Base-by-base conservation (phyloP, 2,888 invertebrate genomes). In the Drosophila peninsularis region DNA sequence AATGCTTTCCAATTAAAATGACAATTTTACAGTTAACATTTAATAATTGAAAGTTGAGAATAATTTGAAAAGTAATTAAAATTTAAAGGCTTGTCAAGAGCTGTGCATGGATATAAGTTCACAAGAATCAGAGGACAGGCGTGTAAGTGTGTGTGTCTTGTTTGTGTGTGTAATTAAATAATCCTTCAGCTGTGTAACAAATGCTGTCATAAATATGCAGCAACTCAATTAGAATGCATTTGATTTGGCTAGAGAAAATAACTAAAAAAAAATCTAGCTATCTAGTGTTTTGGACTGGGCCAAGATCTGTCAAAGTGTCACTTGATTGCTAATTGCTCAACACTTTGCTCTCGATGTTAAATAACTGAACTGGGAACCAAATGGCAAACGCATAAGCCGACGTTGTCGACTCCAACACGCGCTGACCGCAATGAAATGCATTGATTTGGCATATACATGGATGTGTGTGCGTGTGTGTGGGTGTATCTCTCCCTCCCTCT, bases 261-360 rank as follows among this genome's bases (percentile, higher is more conserved):
- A n/a, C n/a, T 3, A 44, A 14, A 9, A n/a, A 27, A n/a, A 45
- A 5, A n/a, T 5, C 14, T n/a, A n/a, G 45, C n/a, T 1, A 64
- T 39, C 19, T 11, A 19, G 39, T 55, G 24, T 32, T 32, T 21
- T 13, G 32, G 14, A 34, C 19, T 50, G 49, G 21, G 10, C 13
- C 13, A 13, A 47, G 47, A 32, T 32, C 39, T 65, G 67, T 55
- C 67, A 67, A 42, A 14, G 52, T 64, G 39, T 34, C 57, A 53
- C 55, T 34, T 78, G 61, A 65, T 70, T 88, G 78, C 81, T 83
- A 88, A 83, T 83, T 88, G 88, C 75, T 60, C 81, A 55, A 88
- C 86, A 88, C 82, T 87, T 73, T 69, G 37, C 24, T 62, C 52
- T 54, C 49, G 57, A 62, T 60, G 67, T 42, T 73, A 52, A 63